phyloP scores from a whole-genome alignment of 2,113 vertebrate species.

The Tursiops truncatus region DNA sequence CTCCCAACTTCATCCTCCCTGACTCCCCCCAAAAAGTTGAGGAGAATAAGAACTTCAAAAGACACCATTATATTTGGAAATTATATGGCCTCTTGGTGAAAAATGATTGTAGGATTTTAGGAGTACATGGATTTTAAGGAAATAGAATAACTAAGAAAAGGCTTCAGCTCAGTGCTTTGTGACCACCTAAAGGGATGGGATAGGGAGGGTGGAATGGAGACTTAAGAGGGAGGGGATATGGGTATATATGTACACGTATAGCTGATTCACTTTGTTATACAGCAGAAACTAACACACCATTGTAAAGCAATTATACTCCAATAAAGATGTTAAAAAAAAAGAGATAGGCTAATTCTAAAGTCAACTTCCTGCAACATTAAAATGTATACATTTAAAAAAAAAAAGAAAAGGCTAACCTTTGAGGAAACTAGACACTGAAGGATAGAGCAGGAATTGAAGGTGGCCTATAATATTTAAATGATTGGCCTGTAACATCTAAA shows the following conservation, averaged over 20 bases:
- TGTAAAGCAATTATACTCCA: no score
- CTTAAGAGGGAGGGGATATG: no score
- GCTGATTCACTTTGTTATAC: no score
- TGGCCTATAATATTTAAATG: neutral
- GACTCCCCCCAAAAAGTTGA: neutral
- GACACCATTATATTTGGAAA: neutral
- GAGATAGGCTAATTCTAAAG: no score
- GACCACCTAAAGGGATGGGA: no score
- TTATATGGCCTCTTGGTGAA: neutral
- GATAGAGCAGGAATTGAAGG: neutral
- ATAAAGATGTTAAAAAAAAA: no score
- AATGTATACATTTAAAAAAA: no score
- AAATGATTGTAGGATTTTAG: neutral
- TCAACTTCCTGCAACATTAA: no score
- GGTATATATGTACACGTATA: no score
- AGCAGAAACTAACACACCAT: no score
- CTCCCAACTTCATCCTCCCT: no score
- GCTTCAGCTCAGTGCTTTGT: neutral
- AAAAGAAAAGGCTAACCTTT: neutral
- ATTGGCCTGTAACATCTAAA: neutral
- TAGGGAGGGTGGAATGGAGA: no score
- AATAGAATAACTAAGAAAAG: neutral
- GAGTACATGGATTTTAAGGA: neutral
- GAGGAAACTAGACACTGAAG: neutral
- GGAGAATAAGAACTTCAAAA: neutral